Evolutionary conservation across 92 coral and sea anemone genomes (phyloP).

Genomic region (Epizoanthus illoricatus): DNA sequence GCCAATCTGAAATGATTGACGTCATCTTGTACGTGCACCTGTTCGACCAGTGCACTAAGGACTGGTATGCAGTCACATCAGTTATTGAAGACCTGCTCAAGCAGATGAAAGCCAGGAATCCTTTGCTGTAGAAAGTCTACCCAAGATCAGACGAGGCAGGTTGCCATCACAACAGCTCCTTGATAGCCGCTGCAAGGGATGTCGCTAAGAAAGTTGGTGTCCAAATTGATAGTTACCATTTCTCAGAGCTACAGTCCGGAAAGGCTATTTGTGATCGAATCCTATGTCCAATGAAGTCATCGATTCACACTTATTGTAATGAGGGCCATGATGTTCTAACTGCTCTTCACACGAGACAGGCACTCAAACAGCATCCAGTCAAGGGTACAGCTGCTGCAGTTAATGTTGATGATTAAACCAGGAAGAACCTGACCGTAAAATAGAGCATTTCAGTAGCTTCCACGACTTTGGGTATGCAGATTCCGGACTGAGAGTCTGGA

Average conservation of each 20-base stretch:
- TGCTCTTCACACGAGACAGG: slow-evolving; percentile 25
- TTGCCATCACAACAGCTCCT: slow-evolving; percentile 26
- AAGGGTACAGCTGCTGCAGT: slow-evolving; percentile 50
- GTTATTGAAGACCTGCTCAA: slow-evolving; percentile 14
- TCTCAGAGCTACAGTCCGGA: slow-evolving; percentile 19
- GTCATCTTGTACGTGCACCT: neutral
- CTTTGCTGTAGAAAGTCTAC: slow-evolving; percentile 1
- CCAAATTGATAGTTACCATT: slow-evolving; percentile 2
- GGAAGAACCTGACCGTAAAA: slow-evolving; percentile 11
- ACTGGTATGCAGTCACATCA: neutral
- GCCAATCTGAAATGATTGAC: slow-evolving; percentile 4
- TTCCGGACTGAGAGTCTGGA: slow-evolving; percentile 46
- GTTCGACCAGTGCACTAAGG: neutral
- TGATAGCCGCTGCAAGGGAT: neutral
- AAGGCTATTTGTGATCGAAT: slow-evolving; percentile 27
- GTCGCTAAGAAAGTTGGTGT: slow-evolving; percentile 17
- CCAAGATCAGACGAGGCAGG: slow-evolving; percentile 18
- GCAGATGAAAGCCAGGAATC: slow-evolving; percentile 5
- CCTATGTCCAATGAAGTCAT: slow-evolving; percentile 23
- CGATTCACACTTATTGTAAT: slow-evolving; percentile 21
- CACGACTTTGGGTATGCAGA: slow-evolving; percentile 34
- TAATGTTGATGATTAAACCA: slow-evolving; percentile 11
- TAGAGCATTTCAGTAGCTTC: slow-evolving; percentile 37
- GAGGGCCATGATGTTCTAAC: slow-evolving; percentile 33
- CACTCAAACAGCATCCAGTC: slow-evolving; percentile 26